These are phyloP conservation scores for Allolobophora icterica DNA, from an alignment of 2,888 invertebrate species.

Conservation along the genomic window DNA sequence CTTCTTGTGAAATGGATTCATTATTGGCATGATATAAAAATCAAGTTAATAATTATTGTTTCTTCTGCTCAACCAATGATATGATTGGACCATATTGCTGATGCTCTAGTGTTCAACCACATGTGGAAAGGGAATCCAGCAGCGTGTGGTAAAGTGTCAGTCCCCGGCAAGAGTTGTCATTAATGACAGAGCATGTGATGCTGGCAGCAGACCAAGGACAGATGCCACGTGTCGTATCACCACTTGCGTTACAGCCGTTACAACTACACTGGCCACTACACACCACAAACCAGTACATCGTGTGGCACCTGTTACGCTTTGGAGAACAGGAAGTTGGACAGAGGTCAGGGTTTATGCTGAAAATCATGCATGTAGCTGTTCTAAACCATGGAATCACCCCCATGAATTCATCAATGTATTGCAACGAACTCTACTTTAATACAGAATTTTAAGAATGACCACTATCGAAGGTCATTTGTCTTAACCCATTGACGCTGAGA, in stretches of 20 bases:
- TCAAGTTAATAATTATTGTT: background rate
- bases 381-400: background rate
- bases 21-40: background rate
- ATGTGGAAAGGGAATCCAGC: conserved; percentile 73
- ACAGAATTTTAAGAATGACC: too few relatives aligned
- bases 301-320: conserved; percentile 46
- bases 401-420: background rate
- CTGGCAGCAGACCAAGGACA: conserved; percentile 46
- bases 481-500: too few relatives aligned
- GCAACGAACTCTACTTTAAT: background rate
- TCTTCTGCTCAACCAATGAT: background rate
- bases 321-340: conserved; percentile 65
- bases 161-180: background rate
- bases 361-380: background rate
- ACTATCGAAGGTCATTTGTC: too few relatives aligned
- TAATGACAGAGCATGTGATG: conserved; percentile 32
- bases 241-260: background rate
- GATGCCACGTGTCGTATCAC: conserved; percentile 15
- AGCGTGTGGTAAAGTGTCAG: conserved; percentile 71
- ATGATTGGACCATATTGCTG: background rate
- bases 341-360: conserved; percentile 50
- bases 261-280: conserved; percentile 25
- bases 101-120: conserved; percentile 72
- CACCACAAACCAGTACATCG: conserved; percentile 42
- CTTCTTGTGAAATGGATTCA: background rate